phyloP scores from a whole-genome alignment of 2,888 invertebrate genomes.

The Dicycla oo region DNA sequence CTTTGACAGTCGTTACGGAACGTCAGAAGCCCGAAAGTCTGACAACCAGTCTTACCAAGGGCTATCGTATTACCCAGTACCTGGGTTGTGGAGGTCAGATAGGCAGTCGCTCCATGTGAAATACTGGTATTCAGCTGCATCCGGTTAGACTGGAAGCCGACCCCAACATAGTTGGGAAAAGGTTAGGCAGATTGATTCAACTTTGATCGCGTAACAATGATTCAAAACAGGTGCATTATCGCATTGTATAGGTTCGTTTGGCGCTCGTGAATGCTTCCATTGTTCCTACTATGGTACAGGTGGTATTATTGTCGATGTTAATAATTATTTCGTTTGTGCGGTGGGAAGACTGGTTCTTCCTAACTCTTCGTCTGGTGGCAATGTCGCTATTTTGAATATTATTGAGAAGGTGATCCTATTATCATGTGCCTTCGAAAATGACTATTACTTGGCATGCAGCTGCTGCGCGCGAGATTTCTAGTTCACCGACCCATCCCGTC shows the following conservation, averaged over 20 bases:
- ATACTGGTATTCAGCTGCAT: too few relatives aligned
- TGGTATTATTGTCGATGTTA: slow-evolving; percentile 55
- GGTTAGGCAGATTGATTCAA: too few relatives aligned
- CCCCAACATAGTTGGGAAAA: too few relatives aligned
- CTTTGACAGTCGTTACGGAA: too few relatives aligned
- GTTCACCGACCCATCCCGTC: too few relatives aligned
- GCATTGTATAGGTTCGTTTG: slow-evolving; percentile 61
- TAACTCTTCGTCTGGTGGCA: background rate
- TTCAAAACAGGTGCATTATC: slow-evolving; percentile 65
- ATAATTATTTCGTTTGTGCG: slow-evolving; percentile 39
- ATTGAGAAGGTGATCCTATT: too few relatives aligned
- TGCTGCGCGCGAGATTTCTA: background rate
- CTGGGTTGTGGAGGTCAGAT: too few relatives aligned
- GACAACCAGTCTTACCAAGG: too few relatives aligned
- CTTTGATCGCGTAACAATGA: slow-evolving; percentile 42
- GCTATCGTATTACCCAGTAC: too few relatives aligned
- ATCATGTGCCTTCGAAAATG: background rate
- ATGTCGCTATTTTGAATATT: background rate
- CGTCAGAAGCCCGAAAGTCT: too few relatives aligned
- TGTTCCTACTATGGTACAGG: slow-evolving; percentile 67
- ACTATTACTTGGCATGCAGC: background rate
- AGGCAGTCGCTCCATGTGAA: too few relatives aligned
- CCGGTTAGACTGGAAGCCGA: too few relatives aligned
- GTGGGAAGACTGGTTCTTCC: slow-evolving; percentile 17
- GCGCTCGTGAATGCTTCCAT: slow-evolving; percentile 64